phyloP scores from a whole-genome alignment of 2,888 invertebrate species.

The Prenolepis imparis region DNA sequence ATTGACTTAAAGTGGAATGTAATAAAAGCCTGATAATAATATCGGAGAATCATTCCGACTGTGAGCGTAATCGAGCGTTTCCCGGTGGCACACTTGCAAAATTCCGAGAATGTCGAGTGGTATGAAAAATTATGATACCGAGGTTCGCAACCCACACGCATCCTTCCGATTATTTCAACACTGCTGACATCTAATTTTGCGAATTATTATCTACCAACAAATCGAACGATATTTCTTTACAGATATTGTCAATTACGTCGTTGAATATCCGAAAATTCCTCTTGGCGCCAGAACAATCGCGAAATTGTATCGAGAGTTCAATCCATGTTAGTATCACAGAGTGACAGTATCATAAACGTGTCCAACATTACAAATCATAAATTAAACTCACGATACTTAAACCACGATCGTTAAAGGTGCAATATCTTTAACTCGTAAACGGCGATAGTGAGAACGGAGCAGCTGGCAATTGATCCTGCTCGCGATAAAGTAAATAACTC shows the following conservation, averaged over 20 bases:
- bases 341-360: not conserved
- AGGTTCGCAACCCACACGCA: not conserved
- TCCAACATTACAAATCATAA: constrained; percentile 14
- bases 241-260: not conserved
- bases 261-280: not conserved
- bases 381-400: constrained; percentile 1
- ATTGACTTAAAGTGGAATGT: not conserved
- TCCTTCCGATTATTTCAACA: not conserved
- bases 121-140: constrained; percentile 16
- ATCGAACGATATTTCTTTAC: not conserved
- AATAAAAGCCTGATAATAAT: constrained; percentile 14
- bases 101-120: constrained; percentile 2
- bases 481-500: constrained; percentile 10
- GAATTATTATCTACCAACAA: constrained; percentile 2
- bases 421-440: constrained; percentile 17
- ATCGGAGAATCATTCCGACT: not conserved
- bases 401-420: not conserved
- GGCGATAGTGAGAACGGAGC: not conserved
- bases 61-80: not conserved
- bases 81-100: not conserved
- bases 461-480: constrained; percentile 3
- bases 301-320: not conserved
- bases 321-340: not conserved
- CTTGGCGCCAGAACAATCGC: not conserved
- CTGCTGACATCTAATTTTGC: constrained; percentile 22